Evolutionary conservation across 1,140 invertebrate species (phyloP), one percentile per base, ranked within the genome.

Genomic region (Dolichoris vasculosae): DNA sequence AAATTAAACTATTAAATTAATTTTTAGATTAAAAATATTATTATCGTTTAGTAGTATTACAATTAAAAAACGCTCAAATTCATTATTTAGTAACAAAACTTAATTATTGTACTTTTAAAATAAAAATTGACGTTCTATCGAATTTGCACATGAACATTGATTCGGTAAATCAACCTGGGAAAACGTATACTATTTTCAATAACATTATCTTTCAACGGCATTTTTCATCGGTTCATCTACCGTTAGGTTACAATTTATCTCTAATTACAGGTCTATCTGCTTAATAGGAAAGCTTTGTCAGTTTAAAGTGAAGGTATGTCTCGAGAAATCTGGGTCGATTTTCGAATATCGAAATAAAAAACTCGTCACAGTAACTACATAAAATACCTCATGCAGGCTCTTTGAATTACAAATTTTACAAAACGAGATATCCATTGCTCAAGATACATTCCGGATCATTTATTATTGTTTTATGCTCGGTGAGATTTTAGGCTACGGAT

Each of bases 301-400:
- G 63, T 15, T 40, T 51, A 69, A 78, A 78, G 38, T n/a, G n/a
- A 51, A 75, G 82, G 59, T 84, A 59, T 59, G 82, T 87, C 83
- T 64, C 67, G 80, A 85, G 85, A 86, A 87, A 82, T 77, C 77
- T 79, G 55, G 86, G 83, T 87, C 86, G 80, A 89, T 87, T 85
- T 83, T 87, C 67, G 64, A 84, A 84, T 84, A 80, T 78, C 46
- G 75, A 38, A 84, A 79, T 35, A 46, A 67, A 84, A 76, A 67
- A 71, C 59, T 69, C 67, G 86, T 67, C 71, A 17, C 17, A 17
- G 32, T 20, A 32, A 32, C n/a, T 15, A 11, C 55, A 30, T 76
- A 75, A 83, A 83, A 83, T 59, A 6, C 26, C 23, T 11, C 35
- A 48, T 63, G 78, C 59, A 46, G 20, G 17, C 40, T 32, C 51